Base-by-base conservation (phyloP, 2,113 vertebrate genomes). In the Carassius auratus region DNA sequence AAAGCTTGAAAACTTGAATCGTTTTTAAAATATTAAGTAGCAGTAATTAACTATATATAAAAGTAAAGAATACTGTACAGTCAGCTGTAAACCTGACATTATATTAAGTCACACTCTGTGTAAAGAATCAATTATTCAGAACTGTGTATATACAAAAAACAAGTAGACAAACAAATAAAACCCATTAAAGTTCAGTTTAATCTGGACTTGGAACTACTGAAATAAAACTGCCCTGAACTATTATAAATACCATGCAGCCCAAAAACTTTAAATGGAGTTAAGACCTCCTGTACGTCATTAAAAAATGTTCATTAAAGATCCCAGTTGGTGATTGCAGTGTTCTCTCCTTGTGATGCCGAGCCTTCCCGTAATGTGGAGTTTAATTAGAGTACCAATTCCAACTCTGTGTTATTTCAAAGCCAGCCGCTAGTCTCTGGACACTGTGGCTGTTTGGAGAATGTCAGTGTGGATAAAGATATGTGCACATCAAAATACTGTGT, bases 391-490 rank as follows among this genome's bases (percentile, higher is more conserved):
- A 76, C n/a, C 75, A 45, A 57, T 86, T 48, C 33, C 6, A 62
- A 78, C 6, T 71, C 26, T 12, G 36, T 76, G 83, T 79, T 74
- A 86, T 86, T 86, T 86, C 55, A 50, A 30, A 77, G 62, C 48
- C 59, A 48, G 57, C 66, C 50, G 17, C 66, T 68, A 57, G 45
- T 88, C 84, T 77, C 84, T 48, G 68, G 80, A 86, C 33, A 79
- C 14, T 71, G 17, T 38, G 59, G 55, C 17, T 86, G 85, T 83
- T 84, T 80, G 76, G 59, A 75, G 42, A 74, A 38, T 84, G 81
- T 80, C 81, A 75, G 50, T 57, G 81, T 84, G 81, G 77, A 88
- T 88, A 77, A 88, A 82, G 30, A 84, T 80, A 50, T 64, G 48
- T 75, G 59, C 42, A 30, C 87, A 86, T 86, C 84, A 88, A 57